A percentile compares a stretch with the other conserved stretches of the same genome.
Conservation (phyloP, 2,888 invertebrate species). For the Drosophila basisetae region DNA sequence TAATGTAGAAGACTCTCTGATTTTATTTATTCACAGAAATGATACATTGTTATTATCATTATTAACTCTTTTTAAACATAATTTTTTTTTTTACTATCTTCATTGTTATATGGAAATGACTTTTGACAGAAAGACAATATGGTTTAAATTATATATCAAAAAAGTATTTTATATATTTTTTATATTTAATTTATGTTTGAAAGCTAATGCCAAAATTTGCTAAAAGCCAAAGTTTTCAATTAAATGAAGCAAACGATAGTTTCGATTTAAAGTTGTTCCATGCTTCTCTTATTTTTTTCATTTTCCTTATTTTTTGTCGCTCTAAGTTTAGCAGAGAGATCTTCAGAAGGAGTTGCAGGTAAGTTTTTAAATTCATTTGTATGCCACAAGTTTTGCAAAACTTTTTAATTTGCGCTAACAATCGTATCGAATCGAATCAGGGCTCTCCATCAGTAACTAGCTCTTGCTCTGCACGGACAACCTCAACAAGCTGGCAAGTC, state of each 20-base stretch:
- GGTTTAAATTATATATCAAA: neutral
- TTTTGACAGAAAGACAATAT: neutral
- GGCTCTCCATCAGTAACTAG: conserved; percentile 42
- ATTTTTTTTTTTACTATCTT: neutral
- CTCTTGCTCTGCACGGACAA: conserved; percentile 30
- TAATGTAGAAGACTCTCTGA: neutral
- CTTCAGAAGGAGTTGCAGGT: conserved; percentile 57
- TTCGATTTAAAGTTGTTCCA: neutral
- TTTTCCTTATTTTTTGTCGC: neutral
- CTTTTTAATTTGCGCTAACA: conserved; percentile 63
- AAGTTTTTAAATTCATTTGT: conserved; percentile 59
- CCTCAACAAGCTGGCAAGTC: conserved; percentile 72
- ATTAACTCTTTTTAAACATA: too few relatives aligned
- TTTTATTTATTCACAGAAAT: neutral
- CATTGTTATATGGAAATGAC: neutral
- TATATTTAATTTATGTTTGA: neutral
- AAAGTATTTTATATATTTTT: neutral
- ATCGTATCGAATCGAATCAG: conserved; percentile 64
- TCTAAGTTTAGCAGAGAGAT: neutral
- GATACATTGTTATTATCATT: neutral
- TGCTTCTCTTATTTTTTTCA: neutral
- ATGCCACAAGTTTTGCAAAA: conserved; percentile 69
- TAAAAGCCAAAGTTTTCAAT: neutral
- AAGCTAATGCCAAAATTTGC: neutral
- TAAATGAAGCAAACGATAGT: neutral